Base-by-base conservation (phyloP, 2,113 vertebrate genomes). In the Synodontis membranacea region DNA sequence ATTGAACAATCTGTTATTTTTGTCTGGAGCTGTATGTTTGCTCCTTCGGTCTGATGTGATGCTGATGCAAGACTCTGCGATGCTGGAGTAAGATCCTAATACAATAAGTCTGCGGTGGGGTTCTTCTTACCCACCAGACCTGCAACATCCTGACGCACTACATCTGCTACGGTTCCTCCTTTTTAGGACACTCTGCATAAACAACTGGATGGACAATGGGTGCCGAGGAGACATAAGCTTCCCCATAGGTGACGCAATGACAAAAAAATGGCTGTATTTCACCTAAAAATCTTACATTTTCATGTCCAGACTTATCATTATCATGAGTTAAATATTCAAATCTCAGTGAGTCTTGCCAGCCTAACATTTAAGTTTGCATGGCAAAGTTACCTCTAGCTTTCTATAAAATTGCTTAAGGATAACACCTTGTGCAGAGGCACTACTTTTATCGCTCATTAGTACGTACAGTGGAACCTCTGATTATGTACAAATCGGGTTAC, bases 51-150 rank as follows among this genome's bases (percentile, higher is more conserved):
- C 44, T 76, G 46, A 50, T 50, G 46, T 76, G 46, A 50, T 50
- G 46, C 46, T 76, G 74, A 76, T 76, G 74, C 46, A 76, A 76
- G 74, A 76, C 17, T 50, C 44, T 50, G 46, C 19, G 74, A 50
- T 0, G 2, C 74, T 50, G 46, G 28, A 50, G 28, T 76, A 76
- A 76, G 74, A 76, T 50, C 14, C 74, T 31, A 31, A 76, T 50
- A 76, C 74, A 76, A 3, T 74, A 42, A 50, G 74, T n/a, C 74
- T 50, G 28, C 17, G 14, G 74, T 76, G 46, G 11, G 25, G 2
- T 50, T 50, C 11, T 74, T 74, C 70, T 74, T 44, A 11, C 39
- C 39, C 14, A 1, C 37, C 70, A 44, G 10, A 50, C 74, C 46
- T 50, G 46, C 14, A 50, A 19, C 28, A 50, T 19, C 28, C 46